A percentile compares a stretch with the other conserved stretches of the same genome.
phyloP scores from a whole-genome alignment of 2,888 invertebrate genomes.

The Carabus problematicus region DNA sequence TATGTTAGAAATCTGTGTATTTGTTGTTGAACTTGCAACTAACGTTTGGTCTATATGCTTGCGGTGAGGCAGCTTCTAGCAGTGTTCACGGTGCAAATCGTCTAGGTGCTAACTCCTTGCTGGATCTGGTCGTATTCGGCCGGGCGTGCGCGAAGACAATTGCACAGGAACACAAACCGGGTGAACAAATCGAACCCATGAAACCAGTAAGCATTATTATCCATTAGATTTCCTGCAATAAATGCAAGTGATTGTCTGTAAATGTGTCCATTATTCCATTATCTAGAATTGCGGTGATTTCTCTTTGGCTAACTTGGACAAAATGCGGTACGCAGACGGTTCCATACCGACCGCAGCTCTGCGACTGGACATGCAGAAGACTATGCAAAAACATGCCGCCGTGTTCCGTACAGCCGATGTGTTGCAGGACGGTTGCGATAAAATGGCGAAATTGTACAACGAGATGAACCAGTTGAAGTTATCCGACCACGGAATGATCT shows the following conservation, averaged over 20 bases:
- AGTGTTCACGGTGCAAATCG: constrained; percentile 99
- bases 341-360: constrained; percentile 81
- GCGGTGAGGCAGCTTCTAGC: constrained; percentile 93
- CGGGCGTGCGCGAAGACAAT: constrained; percentile 95
- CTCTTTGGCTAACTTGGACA: constrained; percentile 92
- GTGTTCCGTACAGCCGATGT: constrained; percentile 93
- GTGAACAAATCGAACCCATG: constrained; percentile 77
- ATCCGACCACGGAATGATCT: constrained; percentile 77
- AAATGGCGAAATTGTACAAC: constrained; percentile 80
- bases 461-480: constrained; percentile 82
- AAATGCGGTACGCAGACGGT: constrained; percentile 80
- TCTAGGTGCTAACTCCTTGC: constrained; percentile 95
- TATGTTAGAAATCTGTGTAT: no score
- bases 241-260: no score
- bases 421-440: constrained; percentile 75
- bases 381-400: constrained; percentile 97
- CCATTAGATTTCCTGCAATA: no score
- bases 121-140: constrained; percentile 98
- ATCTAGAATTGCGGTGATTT: constrained; percentile 86
- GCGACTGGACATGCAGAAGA: constrained; percentile 92
- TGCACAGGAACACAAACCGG: constrained; percentile 84
- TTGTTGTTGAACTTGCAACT: no score
- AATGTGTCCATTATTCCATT: not conserved
- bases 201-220: constrained; percentile 65
- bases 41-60: constrained; percentile 94